Base-by-base conservation (phyloP, 2,797 vertebrate species). In the Mormyrus proboscirostris region DNA sequence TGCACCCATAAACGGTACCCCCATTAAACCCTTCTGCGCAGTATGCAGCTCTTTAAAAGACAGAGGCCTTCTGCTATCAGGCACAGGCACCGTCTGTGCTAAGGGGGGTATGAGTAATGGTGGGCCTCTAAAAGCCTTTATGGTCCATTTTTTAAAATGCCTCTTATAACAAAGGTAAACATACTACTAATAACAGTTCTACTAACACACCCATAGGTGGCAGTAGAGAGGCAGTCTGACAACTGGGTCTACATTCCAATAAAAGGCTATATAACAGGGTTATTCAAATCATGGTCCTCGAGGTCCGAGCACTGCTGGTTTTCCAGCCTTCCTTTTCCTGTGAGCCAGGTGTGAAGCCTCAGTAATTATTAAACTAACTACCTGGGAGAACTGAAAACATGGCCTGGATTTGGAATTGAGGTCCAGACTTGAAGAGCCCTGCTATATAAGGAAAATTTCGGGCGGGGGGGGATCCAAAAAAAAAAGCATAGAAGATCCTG, bases 371-470 rank as follows among this genome's bases (percentile, higher is more conserved):
- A 33, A 33, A 33, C 1, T 33, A 33, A 1, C 29, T 33, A 33
- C 29, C 29, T 33, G 29, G 29, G 29, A 33, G 29, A 33, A 33
- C 29, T 33, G 29, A 33, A 33, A 33, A 33, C 29, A 33, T 33
- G 29, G 29, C 29, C 29, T 33, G 29, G 29, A 33, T 33, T 33
- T 33, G 29, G 29, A 33, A 33, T 33, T 33, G 29, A 33, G 29
- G 29, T 33, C 29, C 29, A 33, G 29, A 33, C 29, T 33, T 33
- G 29, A 33, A 33, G 29, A 33, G 29, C 0, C 29, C 29, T 33
- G 59, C 76, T 89, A 88, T 83, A 51, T 57, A n/a, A 41, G 86
- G 79, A 57, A 87, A 87, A 86, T 53, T 44, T 38, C 14, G 29
- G 29, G 29, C 0, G 29, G 8, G n/a, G 25, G 82, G 25, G 49